Percentiles rank a stretch among this genome's conserved stretches.
Evolutionary conservation across 2,113 vertebrate genomes (phyloP).

Genomic region (Anhinga anhinga): DNA sequence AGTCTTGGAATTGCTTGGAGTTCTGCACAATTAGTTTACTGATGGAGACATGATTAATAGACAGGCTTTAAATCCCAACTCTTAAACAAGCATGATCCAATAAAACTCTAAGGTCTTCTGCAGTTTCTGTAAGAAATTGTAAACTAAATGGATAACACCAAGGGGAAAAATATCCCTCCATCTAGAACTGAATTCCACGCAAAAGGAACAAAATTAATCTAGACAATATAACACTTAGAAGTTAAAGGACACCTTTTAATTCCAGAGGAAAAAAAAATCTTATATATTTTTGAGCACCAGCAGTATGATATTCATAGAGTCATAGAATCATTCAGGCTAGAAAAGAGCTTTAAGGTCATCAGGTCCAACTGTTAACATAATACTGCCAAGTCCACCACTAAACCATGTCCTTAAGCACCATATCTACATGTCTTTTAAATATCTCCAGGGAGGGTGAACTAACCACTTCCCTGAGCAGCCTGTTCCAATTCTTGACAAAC

Average conservation of each 20-base stretch:
- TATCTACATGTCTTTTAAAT: background rate
- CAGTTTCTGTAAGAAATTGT: background rate
- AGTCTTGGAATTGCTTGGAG: background rate
- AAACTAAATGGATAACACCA: background rate
- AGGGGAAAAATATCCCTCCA: background rate
- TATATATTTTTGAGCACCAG: background rate
- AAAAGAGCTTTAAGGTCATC: background rate
- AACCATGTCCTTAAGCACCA: background rate
- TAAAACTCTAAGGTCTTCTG: background rate
- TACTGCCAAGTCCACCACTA: background rate
- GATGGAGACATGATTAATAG: background rate
- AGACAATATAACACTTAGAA: background rate
- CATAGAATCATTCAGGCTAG: background rate
- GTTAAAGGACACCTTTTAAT: background rate
- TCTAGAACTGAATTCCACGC: background rate
- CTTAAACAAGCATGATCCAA: background rate
- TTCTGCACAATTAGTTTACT: background rate
- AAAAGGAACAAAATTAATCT: background rate
- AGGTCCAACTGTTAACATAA: rapidly evolving
- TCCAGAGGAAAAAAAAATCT: background rate
- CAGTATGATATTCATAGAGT: background rate
- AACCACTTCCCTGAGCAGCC: background rate
- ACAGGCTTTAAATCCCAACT: background rate
- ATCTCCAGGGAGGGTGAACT: background rate
- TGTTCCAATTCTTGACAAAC: background rate